phyloP scores from a whole-genome alignment of 2,888 invertebrate species.

The Amorpha juglandis region DNA sequence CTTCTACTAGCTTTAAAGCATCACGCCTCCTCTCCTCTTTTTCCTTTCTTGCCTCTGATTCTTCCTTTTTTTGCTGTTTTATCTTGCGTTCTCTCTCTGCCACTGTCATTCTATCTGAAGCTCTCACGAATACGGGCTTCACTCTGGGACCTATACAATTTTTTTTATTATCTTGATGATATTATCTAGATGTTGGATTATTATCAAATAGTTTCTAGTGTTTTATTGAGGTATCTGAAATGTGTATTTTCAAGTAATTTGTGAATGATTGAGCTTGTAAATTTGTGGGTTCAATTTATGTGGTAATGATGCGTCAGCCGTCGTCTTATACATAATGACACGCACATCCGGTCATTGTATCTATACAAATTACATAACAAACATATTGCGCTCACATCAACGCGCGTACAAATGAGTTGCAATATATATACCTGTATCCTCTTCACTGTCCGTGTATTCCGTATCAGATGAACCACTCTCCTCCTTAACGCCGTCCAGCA shows the following conservation, averaged over 20 bases:
- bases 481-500: conserved; percentile 86
- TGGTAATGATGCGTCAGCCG: too few species aligned
- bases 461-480: conserved; percentile 92
- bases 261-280: too few species aligned
- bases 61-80: conserved; percentile 92
- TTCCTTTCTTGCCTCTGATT: conserved; percentile 91
- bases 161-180: too few species aligned
- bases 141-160: conserved; percentile 88
- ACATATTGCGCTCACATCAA: too few species aligned
- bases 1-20: conserved; percentile 95
- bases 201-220: too few species aligned
- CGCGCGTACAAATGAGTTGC: too few species aligned
- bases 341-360: too few species aligned
- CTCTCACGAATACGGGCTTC: conserved; percentile 97
- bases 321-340: too few species aligned
- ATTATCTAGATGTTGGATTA: too few species aligned
- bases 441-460: conserved; percentile 94
- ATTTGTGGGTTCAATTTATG: too few species aligned
- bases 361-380: background rate
- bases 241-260: too few species aligned
- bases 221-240: too few species aligned
- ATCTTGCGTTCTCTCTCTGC: conserved; percentile 96
- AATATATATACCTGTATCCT: conserved; percentile 87
- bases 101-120: conserved; percentile 96
- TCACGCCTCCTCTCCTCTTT: conserved; percentile 95